phyloP scores from a whole-genome alignment of 1,140 invertebrate genomes.

The Dinoponera quadriceps region DNA sequence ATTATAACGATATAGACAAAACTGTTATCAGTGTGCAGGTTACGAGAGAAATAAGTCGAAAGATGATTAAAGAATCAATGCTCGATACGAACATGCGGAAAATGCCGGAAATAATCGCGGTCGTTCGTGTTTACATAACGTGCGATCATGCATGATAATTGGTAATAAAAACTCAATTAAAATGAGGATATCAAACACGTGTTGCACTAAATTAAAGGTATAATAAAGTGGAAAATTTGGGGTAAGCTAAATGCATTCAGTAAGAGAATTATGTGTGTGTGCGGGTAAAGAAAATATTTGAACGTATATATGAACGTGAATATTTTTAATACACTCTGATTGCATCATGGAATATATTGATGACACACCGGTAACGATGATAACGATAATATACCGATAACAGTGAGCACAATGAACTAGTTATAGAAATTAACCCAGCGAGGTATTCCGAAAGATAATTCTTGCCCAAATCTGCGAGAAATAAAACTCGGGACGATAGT shows the following conservation, averaged over 20 bases:
- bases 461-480: conserved; percentile 6
- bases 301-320: neutral
- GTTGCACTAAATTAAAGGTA: conserved; percentile 46
- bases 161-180: conserved; percentile 1
- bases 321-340: neutral
- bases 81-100: conserved; percentile 31
- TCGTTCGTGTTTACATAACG: conserved; percentile 51
- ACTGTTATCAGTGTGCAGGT: conserved; percentile 37
- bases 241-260: conserved; percentile 55
- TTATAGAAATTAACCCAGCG: conserved; percentile 9
- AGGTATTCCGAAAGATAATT: neutral
- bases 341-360: conserved; percentile 35
- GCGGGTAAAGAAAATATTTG: conserved; percentile 8
- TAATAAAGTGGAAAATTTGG: conserved; percentile 37
- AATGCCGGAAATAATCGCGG: conserved; percentile 30
- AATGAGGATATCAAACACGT: too few relatives aligned
- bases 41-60: conserved; percentile 48
- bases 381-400: too few relatives aligned
- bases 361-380: conserved; percentile 10
- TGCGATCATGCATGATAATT: conserved; percentile 59
- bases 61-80: conserved; percentile 29
- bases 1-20: conserved; percentile 19
- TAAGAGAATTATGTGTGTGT: conserved; percentile 45
- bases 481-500: neutral
- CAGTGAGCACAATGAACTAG: conserved; percentile 15